Evolutionary conservation across 2,797 vertebrate genomes (phyloP).

Genomic region (Graptemys geographica): DNA sequence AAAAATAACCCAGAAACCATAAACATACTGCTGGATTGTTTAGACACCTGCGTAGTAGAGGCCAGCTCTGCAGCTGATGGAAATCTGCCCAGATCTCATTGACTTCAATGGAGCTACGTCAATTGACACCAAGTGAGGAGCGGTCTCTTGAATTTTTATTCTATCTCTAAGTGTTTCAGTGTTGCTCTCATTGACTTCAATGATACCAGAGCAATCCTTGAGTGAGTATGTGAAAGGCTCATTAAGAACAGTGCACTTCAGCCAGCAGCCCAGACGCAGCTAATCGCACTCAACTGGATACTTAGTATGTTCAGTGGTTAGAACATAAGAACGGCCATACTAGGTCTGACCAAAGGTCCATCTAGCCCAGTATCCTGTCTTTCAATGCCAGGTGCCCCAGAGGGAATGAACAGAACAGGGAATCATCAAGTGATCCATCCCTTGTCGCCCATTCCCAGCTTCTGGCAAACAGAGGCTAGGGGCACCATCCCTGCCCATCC

Average conservation of each 20-base stretch:
- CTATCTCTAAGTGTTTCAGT: no score
- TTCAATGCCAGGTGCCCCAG: no score
- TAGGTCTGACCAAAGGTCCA: no score
- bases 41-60: neutral
- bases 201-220: neutral
- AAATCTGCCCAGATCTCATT: neutral
- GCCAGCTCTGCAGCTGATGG: neutral
- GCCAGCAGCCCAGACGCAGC: neutral
- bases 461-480: no score
- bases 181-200: neutral
- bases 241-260: neutral
- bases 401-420: no score
- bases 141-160: no score
- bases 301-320: no score
- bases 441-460: no score
- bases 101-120: neutral
- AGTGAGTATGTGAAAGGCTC: neutral
- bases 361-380: no score
- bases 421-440: no score
- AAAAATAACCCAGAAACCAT: rapidly evolving
- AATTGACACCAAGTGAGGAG: neutral
- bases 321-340: no score
- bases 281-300: neutral
- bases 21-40: neutral
- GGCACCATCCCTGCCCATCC: no score